These are phyloP conservation scores for Danio albolineatus DNA, from an alignment of 2,797 vertebrate species.

Conservation along the genomic window DNA sequence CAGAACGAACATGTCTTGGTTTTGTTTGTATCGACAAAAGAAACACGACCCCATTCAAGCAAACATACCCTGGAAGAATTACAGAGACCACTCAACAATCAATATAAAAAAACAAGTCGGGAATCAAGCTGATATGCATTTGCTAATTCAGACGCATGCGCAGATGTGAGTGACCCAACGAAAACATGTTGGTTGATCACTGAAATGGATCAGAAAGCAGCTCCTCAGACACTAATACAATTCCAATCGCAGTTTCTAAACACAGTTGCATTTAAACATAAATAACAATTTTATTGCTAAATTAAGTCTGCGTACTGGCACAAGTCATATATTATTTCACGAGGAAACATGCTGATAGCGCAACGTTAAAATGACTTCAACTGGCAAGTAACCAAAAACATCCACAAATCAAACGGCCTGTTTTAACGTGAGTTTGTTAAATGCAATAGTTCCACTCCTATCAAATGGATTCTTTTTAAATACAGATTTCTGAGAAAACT, in stretches of 20 bases:
- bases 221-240: conserved; percentile 20
- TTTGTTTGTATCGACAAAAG: conserved; percentile 31
- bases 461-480: conserved; percentile 62
- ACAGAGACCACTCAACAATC: conserved; percentile 42
- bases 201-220: conserved; percentile 36
- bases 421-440: conserved; percentile 25
- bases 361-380: conserved; percentile 58
- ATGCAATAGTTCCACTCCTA: conserved; percentile 1
- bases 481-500: conserved; percentile 70
- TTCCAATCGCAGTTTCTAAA: conserved; percentile 13
- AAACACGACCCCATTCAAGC: conserved; percentile 30
- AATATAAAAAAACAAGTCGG: conserved; percentile 44
- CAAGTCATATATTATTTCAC: conserved; percentile 65
- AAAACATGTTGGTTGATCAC: conserved; percentile 57
- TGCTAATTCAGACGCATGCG: conserved; percentile 41
- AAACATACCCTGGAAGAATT: conserved; percentile 22
- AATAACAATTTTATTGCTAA: conserved; percentile 82
- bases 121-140: conserved; percentile 59
- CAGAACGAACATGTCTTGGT: conserved; percentile 6
- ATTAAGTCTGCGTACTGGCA: conserved; percentile 63
- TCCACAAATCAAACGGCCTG: conserved; percentile 41
- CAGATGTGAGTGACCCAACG: conserved; percentile 46
- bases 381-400: conserved; percentile 17
- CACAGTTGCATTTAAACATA: conserved; percentile 68
- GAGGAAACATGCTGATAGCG: conserved; percentile 57